A percentile compares a stretch with the other conserved stretches of the same genome.
phyloP scores from a whole-genome alignment of 2,797 vertebrate species.

The Cyclopterus lumpus region DNA sequence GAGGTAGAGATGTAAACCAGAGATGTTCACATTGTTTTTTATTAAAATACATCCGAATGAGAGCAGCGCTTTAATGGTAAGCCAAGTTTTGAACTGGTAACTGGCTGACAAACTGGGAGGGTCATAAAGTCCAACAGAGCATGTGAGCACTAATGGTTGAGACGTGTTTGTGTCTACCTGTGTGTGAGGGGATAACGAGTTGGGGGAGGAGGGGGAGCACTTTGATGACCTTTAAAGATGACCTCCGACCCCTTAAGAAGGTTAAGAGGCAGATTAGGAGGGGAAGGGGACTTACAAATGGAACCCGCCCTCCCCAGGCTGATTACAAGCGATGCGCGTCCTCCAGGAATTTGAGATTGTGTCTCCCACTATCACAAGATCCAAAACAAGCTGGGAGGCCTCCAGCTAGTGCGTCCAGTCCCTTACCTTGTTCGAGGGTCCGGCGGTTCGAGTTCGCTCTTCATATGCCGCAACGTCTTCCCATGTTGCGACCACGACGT shows the following conservation, averaged over 20 bases:
- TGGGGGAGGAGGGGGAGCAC: constrained; percentile 12
- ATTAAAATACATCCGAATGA: neutral
- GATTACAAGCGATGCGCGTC: constrained; percentile 59
- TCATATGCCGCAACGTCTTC: constrained; percentile 91
- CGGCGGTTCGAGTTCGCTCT: constrained; percentile 71
- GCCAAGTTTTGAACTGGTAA: constrained; percentile 10
- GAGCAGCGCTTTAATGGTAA: neutral
- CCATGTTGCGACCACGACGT: constrained; percentile 91
- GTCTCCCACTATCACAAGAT: constrained; percentile 23
- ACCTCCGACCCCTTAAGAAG: constrained; percentile 65
- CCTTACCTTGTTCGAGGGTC: constrained; percentile 85
- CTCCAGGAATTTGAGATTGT: constrained; percentile 60
- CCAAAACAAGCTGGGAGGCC: neutral
- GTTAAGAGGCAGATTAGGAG: constrained; percentile 76
- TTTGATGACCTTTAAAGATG: constrained; percentile 75
- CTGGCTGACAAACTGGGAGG: constrained; percentile 25
- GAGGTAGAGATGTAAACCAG: neutral
- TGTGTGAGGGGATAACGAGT: constrained; percentile 60
- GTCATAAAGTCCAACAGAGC: constrained; percentile 41
- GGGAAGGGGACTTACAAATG: constrained; percentile 65
- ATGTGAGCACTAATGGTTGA: constrained; percentile 25
- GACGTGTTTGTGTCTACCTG: constrained; percentile 57
- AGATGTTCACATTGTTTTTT: neutral
- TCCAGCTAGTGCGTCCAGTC: neutral
- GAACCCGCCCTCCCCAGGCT: constrained; percentile 44